Evolutionary conservation across 2,113 vertebrate genomes (phyloP), one percentile per base, ranked within the genome.

Genomic region (Excalfactoria chinensis): DNA sequence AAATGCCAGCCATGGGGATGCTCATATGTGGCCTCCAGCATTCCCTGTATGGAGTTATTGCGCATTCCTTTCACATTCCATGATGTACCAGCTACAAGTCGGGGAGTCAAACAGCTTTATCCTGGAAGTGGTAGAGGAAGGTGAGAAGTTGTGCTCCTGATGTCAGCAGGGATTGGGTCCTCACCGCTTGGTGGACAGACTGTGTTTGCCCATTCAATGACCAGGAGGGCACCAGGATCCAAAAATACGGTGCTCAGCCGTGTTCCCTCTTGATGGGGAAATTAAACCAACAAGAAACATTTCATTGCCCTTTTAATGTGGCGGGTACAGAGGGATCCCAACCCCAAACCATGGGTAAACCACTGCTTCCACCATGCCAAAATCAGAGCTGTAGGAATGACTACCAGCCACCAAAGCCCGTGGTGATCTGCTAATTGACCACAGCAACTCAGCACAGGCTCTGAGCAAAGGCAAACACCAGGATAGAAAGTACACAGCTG

Each of bases 1-100:
- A 90, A 71, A 60, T 25, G 58, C 0, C 56, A 37, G 43, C 0
- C 1, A 34, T 0, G 7, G 13, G 59, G 40, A 32, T 11, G 72
- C 40, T 32, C 56, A 22, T 28, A 26, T 12, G 4, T 51, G 35
- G 7, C 9, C 49, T 84, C 58, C 70, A 40, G 4, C 8, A 7
- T 28, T 72, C 22, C 17, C 43, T 79, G 49, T 22, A 6, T 26
- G 59, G 48, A 86, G 40, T 44, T 82, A 22, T 2, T 35, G 46
- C 78, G 55, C 21, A 3, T 60, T 44, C 26, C 8, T 79, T 56
- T 43, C 43, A 23, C 35, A 41, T 62, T 79, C 53, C 63, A 51
- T 30, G 60, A 74, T 9, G 11, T 14, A 34, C 25, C 37, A 34
- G 34, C 26, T 86, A n/a, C 44, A 69, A 46, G 43, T 5, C 30